Evolutionary conservation across 2,888 invertebrate genomes (phyloP), one percentile per base, ranked within the genome.

Genomic region (Cephalotes varians): DNA sequence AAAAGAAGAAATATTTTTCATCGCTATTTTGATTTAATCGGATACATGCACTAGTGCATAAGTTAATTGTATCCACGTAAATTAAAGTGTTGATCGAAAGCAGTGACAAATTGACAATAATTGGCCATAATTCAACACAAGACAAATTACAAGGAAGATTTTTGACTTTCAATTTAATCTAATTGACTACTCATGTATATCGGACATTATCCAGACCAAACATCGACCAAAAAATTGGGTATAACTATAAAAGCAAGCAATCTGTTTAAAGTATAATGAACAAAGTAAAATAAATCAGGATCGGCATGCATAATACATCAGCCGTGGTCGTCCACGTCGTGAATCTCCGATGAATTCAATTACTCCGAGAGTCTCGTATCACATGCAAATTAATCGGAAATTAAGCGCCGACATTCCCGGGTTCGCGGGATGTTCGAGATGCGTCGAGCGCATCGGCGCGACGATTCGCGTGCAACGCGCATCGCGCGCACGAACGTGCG

Each of bases 301-400:
- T 7, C 40, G 40, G 31, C 9, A 47, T 79, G 44, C 71, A 62
- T 79, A 77, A 67, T 44, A n/a, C 51, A 76, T 76, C 25, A 37
- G 15, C 37, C n/a, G 49, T 6, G 37, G 18, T 7, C 25, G 18
- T 69, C 4, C 18, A 10, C 21, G 25, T 25, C 12, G 77, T 2
- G 47, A 18, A 47, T 49, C 28, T 12, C 15, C 51, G 6, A 31
- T 56, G 44, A 69, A 77, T 77, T 77, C 77, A 56, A 79, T 79
- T 79, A 71, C n/a, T 25, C 21, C 9, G 44, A 18, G 18, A 58
- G 77, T 71, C n/a, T 51, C 34, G 60, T 73, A 51, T 74, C 74
- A 18, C 37, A 80, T 62, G 76, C 62, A 74, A 80, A 80, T 80
- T 76, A 74, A 72, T 74, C 25, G 74, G 28, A n/a, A 74, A 51